phyloP scores from a whole-genome alignment of 1,140 invertebrate species.

The Listronotus oregonensis region DNA sequence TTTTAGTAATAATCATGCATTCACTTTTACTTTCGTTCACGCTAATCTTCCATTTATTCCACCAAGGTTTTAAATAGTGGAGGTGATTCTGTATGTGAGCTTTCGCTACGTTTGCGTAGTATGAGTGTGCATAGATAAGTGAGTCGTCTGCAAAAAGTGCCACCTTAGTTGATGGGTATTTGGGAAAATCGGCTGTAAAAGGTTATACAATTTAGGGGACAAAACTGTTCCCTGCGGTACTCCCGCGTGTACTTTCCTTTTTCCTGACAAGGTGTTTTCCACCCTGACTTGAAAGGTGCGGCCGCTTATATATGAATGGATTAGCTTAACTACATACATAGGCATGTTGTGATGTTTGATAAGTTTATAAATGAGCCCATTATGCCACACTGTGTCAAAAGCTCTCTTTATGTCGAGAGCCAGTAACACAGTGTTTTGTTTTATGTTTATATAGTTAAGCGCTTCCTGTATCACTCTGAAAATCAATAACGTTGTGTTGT shows the following conservation, averaged over 20 bases:
- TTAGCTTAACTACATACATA: conserved; percentile 35
- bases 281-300: conserved; percentile 43
- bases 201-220: conserved; percentile 38
- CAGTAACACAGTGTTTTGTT: conserved; percentile 36
- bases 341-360: conserved; percentile 23
- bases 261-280: conserved; percentile 26
- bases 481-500: conserved; percentile 22
- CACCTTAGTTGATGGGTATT: too few species aligned
- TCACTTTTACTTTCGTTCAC: too few species aligned
- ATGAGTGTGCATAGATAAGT: too few species aligned
- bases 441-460: conserved; percentile 15
- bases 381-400: conserved; percentile 51
- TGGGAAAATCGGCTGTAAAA: conserved; percentile 38
- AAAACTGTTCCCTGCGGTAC: conserved; percentile 46
- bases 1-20: too few species aligned
- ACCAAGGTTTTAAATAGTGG: too few species aligned
- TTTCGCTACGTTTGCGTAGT: too few species aligned
- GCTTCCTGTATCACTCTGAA: conserved; percentile 14
- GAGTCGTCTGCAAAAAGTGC: too few species aligned
- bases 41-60: too few species aligned
- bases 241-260: conserved; percentile 36
- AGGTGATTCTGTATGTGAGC: too few species aligned
- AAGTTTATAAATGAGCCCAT: conserved; percentile 48
- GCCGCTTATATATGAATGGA: conserved; percentile 41
- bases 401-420: conserved; percentile 50